Base-by-base conservation (phyloP, 2,113 vertebrate genomes). In the Misgurnus anguillicaudatus region DNA sequence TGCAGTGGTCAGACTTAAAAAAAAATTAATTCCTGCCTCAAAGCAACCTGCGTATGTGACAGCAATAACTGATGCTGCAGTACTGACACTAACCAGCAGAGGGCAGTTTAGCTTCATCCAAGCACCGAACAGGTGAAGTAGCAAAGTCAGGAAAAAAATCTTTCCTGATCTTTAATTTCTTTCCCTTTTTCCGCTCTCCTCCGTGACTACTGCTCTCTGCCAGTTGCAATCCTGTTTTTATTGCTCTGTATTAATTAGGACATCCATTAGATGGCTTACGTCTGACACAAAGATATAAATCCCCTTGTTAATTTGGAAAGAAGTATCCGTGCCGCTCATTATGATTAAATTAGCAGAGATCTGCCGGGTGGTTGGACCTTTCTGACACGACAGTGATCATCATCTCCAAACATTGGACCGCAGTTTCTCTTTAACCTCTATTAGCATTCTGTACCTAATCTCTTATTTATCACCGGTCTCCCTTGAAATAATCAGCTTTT, bases 21-120 rank as follows among this genome's bases (percentile, higher is more conserved):
- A 58, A 41, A 9, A 8, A 13, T 16, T 4, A 13, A 8, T 76
- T 17, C n/a, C 7, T 5, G 9, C n/a, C 2, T 19, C 17, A 45
- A 45, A 45, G 10, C 10, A 45, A 5, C 7, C 7, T 45, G 42
- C 10, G 2, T 45, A 9, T 45, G 42, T 45, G 2, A 8, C 53
- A 19, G 53, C n/a, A 63, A 39, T 63, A 75, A 67, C 42, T 47
- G 14, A 62, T 3, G 10, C 19, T 89, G 89, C 78, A 81, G 63
- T 85, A 13, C 65, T 8, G 2, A 17, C 31, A 57, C 58, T 71
- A 61, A 81, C 89, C 92, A 91, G 86, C 81, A 92, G 91, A 85
- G 87, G 90, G 90, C 90, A 87, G 86, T 90, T 90, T 88, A 88
- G 90, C 67, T 79, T 84, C 90, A 65, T 70, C 42, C 47, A 82